Evolutionary conservation across 2,113 vertebrate species (phyloP), one percentile per base, ranked within the genome.

Genomic region (Phocoena phocoena): DNA sequence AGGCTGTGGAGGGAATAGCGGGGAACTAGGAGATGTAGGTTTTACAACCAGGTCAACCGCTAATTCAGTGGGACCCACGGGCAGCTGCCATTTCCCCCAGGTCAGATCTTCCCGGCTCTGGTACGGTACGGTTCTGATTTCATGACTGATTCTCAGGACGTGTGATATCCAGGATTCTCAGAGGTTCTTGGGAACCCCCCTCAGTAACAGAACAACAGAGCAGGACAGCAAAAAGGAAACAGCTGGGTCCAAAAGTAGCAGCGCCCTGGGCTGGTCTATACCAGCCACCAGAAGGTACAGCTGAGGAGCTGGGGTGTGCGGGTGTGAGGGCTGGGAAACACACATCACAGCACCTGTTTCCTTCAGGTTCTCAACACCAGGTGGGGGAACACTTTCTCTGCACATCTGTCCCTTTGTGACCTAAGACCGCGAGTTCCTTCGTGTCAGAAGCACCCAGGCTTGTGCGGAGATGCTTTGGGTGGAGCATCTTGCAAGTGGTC

Each of bases 1-100:
- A 81, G 28, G 21, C 13, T 1, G 0, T 3, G 3, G 67, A 12
- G n/a, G 33, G 68, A 55, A 15, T 0, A 9, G 60, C 8, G 4
- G 8, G 21, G 41, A 10, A 20, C 11, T 3, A 55, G n/a, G 7
- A 21, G 31, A 23, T 1, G 8, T 18, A 11, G 31, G 7, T 70
- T 74, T 28, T 2, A 84, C 68, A 63, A 28, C 12, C 0, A 0
- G 26, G 2, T 25, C 25, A 26, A 50, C 74, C 20, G n/a, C 18
- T 25, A 28, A 15, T 6, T 68, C 20, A 6, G 2, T 8, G 58
- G 50, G 65, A 53, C 50, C 5, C 10, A 3, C 14, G 21, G 60
- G 31, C 41, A 25, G 62, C 14, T 68, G 1, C 50, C 13, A 2
- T 14, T 7, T 55, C 50, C 38, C 33, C 8, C 10, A 21, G 15